Conservation (phyloP, 2,888 invertebrate species). For the Acheta domesticus region DNA sequence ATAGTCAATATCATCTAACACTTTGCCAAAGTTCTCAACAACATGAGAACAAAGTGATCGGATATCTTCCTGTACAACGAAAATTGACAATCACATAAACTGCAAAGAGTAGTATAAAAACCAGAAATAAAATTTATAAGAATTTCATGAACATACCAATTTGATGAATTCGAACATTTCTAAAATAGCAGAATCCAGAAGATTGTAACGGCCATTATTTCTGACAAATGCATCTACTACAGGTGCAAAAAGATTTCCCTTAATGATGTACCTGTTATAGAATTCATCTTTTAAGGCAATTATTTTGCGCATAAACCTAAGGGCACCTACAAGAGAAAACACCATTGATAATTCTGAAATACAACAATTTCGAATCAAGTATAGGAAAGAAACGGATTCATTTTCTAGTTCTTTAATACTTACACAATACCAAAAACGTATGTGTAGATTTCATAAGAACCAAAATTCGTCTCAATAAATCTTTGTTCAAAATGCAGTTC, state of each 20-base stretch:
- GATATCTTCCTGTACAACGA: conserved; percentile 67
- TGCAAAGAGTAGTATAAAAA: background rate
- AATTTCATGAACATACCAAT: conserved; percentile 53
- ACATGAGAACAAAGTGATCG: conserved; percentile 88
- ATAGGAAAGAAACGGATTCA: background rate
- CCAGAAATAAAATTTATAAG: conserved; percentile 12
- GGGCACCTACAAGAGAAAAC: conserved; percentile 60
- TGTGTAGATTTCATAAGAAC: conserved; percentile 96
- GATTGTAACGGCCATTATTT: conserved; percentile 97
- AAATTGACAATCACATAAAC: conserved; percentile 11
- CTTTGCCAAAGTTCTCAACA: conserved; percentile 93
- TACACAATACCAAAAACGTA: conserved; percentile 90
- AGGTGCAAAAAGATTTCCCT: conserved; percentile 90
- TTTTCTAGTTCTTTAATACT: conserved; percentile 42
- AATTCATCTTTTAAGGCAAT: conserved; percentile 97
- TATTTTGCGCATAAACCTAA: conserved; percentile 95
- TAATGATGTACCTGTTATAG: conserved; percentile 94
- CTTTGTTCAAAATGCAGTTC: conserved; percentile 95
- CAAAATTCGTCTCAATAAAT: conserved; percentile 89
- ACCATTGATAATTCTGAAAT: background rate
- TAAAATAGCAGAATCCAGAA: conserved; percentile 96
- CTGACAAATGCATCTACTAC: conserved; percentile 94
- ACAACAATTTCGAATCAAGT: background rate
- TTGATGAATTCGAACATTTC: conserved; percentile 99
- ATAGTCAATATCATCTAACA: conserved; percentile 91